A percentile compares a stretch with the other conserved stretches of the same genome.
Conservation (phyloP, 2,113 vertebrate species). For the Nycticryphes semicollaris region DNA sequence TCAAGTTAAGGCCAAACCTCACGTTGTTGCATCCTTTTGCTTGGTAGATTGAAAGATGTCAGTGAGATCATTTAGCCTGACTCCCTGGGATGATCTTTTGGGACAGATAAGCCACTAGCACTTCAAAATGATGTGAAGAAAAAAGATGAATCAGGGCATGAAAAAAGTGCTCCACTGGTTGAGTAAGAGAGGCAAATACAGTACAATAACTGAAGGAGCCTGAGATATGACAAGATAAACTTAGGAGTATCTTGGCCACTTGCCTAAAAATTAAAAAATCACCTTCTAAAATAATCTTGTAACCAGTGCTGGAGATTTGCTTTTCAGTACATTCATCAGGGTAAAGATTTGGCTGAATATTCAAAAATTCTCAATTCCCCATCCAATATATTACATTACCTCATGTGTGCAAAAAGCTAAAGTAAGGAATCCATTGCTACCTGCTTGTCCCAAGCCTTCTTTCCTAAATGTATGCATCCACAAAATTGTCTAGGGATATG, state of each 20-base stretch:
- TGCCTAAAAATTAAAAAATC: neutral
- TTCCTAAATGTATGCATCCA: neutral
- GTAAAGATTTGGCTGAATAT: neutral
- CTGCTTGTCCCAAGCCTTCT: neutral
- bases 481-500: neutral
- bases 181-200: neutral
- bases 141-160: neutral
- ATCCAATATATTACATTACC: neutral
- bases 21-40: neutral
- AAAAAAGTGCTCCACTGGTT: neutral
- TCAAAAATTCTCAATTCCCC: neutral
- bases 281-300: neutral
- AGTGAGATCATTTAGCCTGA: neutral
- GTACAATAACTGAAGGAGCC: neutral
- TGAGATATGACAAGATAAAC: neutral
- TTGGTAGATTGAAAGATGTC: neutral
- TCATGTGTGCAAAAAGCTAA: neutral
- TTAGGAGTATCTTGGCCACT: neutral
- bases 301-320: neutral
- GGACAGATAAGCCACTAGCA: neutral
- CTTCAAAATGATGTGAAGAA: neutral
- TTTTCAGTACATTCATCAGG: neutral
- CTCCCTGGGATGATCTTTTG: neutral
- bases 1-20: neutral
- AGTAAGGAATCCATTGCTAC: neutral